Percentiles rank a stretch among this genome's conserved stretches.
Evolutionary conservation across 1,140 invertebrate genomes (phyloP).

Genomic region (Harlomillsia oculata): DNA sequence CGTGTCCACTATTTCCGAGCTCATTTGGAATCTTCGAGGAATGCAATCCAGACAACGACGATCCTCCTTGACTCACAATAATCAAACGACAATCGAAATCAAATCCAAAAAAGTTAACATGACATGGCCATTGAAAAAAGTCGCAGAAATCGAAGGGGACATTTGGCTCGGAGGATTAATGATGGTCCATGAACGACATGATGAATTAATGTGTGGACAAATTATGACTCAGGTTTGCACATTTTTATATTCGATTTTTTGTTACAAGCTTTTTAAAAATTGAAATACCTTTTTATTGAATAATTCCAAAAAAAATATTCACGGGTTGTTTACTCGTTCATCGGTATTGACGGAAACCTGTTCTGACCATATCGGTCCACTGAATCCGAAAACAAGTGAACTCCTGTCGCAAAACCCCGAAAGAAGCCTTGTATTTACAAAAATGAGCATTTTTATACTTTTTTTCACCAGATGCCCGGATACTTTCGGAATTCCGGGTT

Average conservation of each 20-base stretch:
- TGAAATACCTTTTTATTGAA: no score
- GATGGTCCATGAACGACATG: slow-evolving; percentile 91
- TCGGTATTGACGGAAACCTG: no score
- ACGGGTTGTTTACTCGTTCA: no score
- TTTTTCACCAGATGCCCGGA: no score
- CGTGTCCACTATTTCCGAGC: slow-evolving; percentile 23
- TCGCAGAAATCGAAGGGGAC: slow-evolving; percentile 64
- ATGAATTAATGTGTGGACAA: slow-evolving; percentile 69
- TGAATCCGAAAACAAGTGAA: no score
- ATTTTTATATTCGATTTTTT: not conserved
- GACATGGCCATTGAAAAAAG: slow-evolving; percentile 68
- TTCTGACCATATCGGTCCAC: no score
- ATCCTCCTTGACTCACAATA: slow-evolving; percentile 10
- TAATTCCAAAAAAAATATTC: no score
- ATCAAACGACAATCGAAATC: slow-evolving; percentile 6
- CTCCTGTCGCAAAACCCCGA: no score
- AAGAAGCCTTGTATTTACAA: no score
- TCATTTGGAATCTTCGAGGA: slow-evolving; percentile 28
- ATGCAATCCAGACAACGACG: slow-evolving; percentile 14
- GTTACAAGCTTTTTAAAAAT: not conserved
- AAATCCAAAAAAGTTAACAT: slow-evolving; percentile 7
- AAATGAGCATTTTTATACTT: no score
- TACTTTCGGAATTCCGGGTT: no score
- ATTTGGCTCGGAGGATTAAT: slow-evolving; percentile 71
- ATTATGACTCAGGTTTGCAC: slow-evolving; percentile 86